Percentiles rank a stretch among this genome's conserved stretches.
phyloP scores from a whole-genome alignment of 2,797 vertebrate genomes.

The Sebastes dallii region DNA sequence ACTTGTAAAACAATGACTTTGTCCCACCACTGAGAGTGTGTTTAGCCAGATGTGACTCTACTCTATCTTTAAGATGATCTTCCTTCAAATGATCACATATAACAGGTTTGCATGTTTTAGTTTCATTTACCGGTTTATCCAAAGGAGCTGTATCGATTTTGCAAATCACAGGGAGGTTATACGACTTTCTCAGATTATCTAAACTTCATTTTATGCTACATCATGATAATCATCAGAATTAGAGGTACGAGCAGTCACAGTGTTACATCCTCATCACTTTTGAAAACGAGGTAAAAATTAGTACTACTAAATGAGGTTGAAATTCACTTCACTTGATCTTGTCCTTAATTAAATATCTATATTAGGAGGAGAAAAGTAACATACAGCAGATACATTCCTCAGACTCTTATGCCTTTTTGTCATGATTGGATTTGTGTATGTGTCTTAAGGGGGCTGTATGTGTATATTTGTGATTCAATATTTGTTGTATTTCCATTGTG shows the following conservation, averaged over 20 bases:
- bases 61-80: not conserved
- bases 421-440: too few species aligned
- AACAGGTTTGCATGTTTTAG: not conserved
- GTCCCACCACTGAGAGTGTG: rapidly evolving
- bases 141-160: not conserved
- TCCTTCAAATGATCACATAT: not conserved
- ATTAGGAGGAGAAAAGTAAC: too few species aligned
- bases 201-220: not conserved
- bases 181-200: not conserved
- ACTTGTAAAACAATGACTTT: too few species aligned
- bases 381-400: rapidly evolving
- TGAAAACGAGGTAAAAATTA: not conserved
- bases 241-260: too few species aligned
- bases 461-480: too few species aligned
- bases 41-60: not conserved
- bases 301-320: too few species aligned
- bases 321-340: too few species aligned
- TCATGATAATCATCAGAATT: not conserved
- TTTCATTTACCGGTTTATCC: not conserved
- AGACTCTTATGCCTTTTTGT: too few species aligned
- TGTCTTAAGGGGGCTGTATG: too few species aligned
- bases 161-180: not conserved
- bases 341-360: too few species aligned
- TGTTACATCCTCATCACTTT: too few species aligned
- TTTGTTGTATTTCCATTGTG: too few species aligned